Base-by-base conservation (phyloP, 2,888 invertebrate genomes). In the Tipula unca region DNA sequence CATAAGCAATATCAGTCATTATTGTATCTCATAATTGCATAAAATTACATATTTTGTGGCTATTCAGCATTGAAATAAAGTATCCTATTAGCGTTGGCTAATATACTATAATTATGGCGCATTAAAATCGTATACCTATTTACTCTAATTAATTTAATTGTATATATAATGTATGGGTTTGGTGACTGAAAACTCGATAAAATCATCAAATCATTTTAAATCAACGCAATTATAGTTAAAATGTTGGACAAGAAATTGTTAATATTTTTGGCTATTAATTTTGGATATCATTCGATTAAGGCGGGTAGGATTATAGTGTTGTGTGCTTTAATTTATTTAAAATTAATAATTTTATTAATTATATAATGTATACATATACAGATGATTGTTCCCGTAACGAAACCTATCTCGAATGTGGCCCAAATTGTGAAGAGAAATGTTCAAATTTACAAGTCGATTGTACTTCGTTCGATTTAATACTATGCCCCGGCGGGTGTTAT, bases 401-500 rank as follows among this genome's bases (percentile, higher is more conserved):
- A 83, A 83, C 83, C n/a, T 83, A 83, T 8, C 10, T 83, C 29
- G 83, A 29, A 32, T 83, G 35, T 83, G 83, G 83, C 14, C 83
- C 83, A 83, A 83, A 83, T 83, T 83, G 83, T 32, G 83, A 83
- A 35, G n/a, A 29, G 32, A 83, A 3, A n/a, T 83, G 83, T 35
- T 83, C 83, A 32, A 83, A 14, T n/a, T 8, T 35, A n/a, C 17
- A n/a, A 35, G 8, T 1, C 6, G 35, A 29, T 1, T 83, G 83
- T n/a, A 17, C 4, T n/a, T 2, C 83, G n/a, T 83, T 32, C 8
- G 83, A 83, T 8, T 32, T 83, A n/a, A 14, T 32, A 35, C 4
- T 83, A 5, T 90, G 90, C 13, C 89, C 89, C 1, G 89, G 89
- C 86, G 90, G 88, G 25, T 90, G 90, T 86, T 90, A 90, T 85